phyloP scores from a whole-genome alignment of 2,113 vertebrate species.

The Phylloscopus trochilus region DNA sequence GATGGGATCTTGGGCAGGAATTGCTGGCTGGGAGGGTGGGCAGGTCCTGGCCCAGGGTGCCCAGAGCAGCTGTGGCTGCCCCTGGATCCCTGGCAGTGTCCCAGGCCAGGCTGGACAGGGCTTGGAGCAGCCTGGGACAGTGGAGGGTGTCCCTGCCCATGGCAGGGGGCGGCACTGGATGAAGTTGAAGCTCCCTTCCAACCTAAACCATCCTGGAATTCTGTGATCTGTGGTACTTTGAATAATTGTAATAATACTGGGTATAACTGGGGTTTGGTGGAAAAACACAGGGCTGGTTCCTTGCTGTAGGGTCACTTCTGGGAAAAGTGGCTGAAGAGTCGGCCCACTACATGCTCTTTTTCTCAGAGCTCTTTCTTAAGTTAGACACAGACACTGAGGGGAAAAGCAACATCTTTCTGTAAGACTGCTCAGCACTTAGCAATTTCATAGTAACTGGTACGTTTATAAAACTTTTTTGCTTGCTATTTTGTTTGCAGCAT shows the following conservation, averaged over 20 bases:
- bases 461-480: not conserved
- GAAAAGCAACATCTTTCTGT: not conserved
- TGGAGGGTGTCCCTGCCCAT: not conserved
- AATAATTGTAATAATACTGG: not conserved
- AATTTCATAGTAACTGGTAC: not conserved
- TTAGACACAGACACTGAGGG: fast-evolving
- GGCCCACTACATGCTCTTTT: fast-evolving
- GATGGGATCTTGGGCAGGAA: not conserved
- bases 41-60: not conserved
- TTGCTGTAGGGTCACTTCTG: not conserved
- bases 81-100: not conserved
- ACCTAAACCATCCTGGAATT: not conserved
- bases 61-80: not conserved
- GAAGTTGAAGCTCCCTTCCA: not conserved
- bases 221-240: not conserved
- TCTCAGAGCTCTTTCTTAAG: not conserved
- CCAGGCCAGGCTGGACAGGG: fast-evolving
- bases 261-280: not conserved
- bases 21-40: fast-evolving
- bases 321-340: not conserved
- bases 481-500: not conserved
- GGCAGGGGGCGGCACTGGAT: fast-evolving
- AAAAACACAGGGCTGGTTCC: not conserved
- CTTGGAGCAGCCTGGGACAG: fast-evolving
- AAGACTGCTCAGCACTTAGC: not conserved